Evolutionary conservation across 2,113 vertebrate genomes (phyloP).

Genomic region (Albula glossodonta): DNA sequence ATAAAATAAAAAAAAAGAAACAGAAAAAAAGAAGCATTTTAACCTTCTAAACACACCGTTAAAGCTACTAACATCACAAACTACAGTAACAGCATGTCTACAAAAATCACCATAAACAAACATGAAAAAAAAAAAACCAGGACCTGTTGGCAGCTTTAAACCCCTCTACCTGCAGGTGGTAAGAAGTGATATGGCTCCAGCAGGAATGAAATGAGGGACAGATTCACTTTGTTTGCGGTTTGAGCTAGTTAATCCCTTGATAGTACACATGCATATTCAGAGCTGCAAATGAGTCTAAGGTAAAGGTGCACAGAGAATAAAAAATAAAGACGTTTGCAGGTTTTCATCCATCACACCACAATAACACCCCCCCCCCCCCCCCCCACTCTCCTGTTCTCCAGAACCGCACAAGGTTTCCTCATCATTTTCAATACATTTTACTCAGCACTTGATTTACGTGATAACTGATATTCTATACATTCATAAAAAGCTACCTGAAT

Average conservation of each 20-base stretch:
- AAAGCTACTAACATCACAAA: background rate
- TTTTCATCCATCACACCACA: background rate
- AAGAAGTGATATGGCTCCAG: background rate
- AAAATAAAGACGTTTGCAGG: background rate
- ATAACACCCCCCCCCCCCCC: background rate
- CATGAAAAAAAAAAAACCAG: background rate
- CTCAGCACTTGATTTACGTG: no score
- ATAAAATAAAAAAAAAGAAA: constrained; percentile 40
- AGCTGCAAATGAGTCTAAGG: background rate
- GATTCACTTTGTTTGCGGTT: background rate
- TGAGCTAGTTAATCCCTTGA: background rate
- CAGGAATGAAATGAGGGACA: background rate
- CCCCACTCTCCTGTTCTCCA: no score
- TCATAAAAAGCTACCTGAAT: no score
- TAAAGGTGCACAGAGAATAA: background rate
- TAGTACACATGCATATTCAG: background rate
- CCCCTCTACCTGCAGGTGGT: background rate
- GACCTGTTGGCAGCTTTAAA: background rate
- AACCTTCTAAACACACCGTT: background rate
- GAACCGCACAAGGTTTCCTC: no score
- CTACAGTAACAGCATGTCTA: background rate
- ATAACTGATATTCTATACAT: no score
- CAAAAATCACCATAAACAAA: background rate
- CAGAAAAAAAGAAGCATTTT: background rate
- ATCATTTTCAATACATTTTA: no score